A percentile compares a stretch with the other conserved stretches of the same genome.
Conservation (phyloP, 1,140 invertebrate species). For the Scaptomyza hsui region DNA sequence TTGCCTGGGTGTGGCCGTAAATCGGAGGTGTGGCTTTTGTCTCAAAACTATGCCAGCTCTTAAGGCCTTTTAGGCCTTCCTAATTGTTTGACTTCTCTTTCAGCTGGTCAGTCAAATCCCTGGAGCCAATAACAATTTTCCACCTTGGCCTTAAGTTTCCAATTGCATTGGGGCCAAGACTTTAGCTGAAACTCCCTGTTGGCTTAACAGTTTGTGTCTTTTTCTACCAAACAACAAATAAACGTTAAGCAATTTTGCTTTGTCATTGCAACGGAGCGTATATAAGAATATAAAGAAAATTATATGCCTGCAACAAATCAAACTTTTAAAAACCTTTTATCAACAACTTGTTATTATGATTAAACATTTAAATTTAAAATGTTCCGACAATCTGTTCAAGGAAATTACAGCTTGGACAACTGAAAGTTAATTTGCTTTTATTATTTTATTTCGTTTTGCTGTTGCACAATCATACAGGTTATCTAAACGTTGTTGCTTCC, state of each 20-base stretch:
- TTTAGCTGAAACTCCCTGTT: not conserved
- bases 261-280: too few relatives aligned
- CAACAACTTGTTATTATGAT: too few relatives aligned
- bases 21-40: conserved; percentile 38
- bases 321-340: too few relatives aligned
- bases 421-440: not conserved
- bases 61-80: conserved; percentile 67
- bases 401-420: not conserved
- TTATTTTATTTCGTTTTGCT: conserved; percentile 28
- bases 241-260: too few relatives aligned
- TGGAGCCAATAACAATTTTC: not conserved
- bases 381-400: too few relatives aligned
- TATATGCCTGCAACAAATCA: too few relatives aligned
- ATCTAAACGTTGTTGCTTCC: conserved; percentile 40
- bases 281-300: too few relatives aligned
- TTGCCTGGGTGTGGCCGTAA: conserved; percentile 27
- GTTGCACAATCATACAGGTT: conserved; percentile 48
- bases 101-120: conserved; percentile 21
- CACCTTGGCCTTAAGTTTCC: not conserved
- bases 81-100: conserved; percentile 67
- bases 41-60: conserved; percentile 43
- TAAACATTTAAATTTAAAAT: too few relatives aligned
- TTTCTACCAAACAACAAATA: too few relatives aligned
- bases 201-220: not conserved
- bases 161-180: conserved; percentile 5